Evolutionary conservation across 2,888 invertebrate genomes (phyloP).

Genomic region (Cancer borealis): DNA sequence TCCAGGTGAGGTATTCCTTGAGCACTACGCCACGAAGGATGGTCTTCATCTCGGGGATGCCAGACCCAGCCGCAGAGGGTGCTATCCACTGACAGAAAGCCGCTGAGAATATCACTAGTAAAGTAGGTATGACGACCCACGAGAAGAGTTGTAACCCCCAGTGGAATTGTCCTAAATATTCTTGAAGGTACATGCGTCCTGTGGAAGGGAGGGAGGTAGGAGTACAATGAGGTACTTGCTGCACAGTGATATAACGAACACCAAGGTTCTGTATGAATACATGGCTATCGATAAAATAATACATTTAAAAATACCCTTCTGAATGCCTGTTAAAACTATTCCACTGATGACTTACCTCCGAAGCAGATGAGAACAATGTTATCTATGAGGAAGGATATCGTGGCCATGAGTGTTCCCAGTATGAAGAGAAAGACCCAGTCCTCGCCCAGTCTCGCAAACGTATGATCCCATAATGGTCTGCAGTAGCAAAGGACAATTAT

Average conservation of each 20-base stretch:
- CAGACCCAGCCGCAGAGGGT: constrained; percentile 96
- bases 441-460: constrained; percentile 93
- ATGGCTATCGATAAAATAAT: not conserved
- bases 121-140: constrained; percentile 95
- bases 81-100: constrained; percentile 98
- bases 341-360: constrained; percentile 85
- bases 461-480: constrained; percentile 87
- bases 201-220: not conserved
- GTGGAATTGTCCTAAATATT: constrained; percentile 82
- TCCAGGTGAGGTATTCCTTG: constrained; percentile 96
- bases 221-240: not conserved
- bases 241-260: not conserved
- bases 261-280: not conserved
- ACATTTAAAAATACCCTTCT: not conserved
- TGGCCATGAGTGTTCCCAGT: constrained; percentile 95
- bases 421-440: constrained; percentile 98
- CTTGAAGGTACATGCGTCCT: constrained; percentile 74
- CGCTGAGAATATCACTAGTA: constrained; percentile 95
- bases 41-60: constrained; percentile 99
- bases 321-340: not conserved
- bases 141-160: constrained; percentile 90
- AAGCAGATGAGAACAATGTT: constrained; percentile 94
- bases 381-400: constrained; percentile 96
- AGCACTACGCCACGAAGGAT: constrained; percentile 96
- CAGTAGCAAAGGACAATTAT: not conserved